phyloP scores from a whole-genome alignment of 2,113 vertebrate genomes.

The Crotophaga sulcirostris region DNA sequence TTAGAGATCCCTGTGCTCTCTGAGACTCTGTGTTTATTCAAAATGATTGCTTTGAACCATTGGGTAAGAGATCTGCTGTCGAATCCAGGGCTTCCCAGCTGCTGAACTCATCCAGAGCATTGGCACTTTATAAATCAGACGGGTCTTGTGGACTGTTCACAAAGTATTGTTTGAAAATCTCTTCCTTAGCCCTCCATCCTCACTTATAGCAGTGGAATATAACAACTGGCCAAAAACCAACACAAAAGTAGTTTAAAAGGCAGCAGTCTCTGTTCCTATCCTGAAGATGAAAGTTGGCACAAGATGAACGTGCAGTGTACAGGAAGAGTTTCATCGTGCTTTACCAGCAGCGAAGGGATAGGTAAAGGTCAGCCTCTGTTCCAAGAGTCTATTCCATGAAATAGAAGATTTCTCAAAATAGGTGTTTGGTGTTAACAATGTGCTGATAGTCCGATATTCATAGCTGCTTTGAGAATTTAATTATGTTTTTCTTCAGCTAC shows the following conservation, averaged over 20 bases:
- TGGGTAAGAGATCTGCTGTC: neutral
- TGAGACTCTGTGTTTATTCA: neutral
- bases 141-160: neutral
- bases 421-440: neutral
- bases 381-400: neutral
- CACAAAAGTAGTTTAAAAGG: neutral
- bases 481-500: neutral
- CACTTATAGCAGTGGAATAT: neutral
- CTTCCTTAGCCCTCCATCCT: neutral
- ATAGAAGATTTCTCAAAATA: neutral
- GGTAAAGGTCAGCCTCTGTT: neutral
- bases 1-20: neutral
- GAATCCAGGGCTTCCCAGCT: neutral
- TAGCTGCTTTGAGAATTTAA: neutral
- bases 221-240: neutral
- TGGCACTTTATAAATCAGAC: constrained; percentile 4
- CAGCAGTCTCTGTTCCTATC: neutral
- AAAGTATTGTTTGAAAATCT: neutral
- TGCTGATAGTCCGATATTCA: neutral
- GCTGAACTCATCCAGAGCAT: neutral
- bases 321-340: neutral
- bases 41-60: neutral
- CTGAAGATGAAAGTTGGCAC: neutral
- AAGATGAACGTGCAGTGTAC: neutral
- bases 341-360: neutral